A percentile compares a stretch with the other conserved stretches of the same genome.
These are phyloP conservation scores for Pristionchus maxplancki DNA, from an alignment of 2,888 invertebrate genomes.

Conservation along the genomic window DNA sequence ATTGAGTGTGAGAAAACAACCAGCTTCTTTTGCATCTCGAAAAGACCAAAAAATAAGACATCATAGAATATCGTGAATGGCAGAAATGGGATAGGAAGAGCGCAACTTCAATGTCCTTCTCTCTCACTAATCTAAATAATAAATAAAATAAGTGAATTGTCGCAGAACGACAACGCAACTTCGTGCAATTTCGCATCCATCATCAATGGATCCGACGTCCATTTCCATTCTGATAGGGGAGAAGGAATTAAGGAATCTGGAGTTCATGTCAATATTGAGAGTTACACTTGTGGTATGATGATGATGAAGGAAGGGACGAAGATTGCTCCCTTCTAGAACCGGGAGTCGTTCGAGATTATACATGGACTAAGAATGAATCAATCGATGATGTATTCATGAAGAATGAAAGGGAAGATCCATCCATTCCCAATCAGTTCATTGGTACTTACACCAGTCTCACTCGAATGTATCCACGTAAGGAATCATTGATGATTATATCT, in stretches of 20 bases:
- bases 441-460: slow-evolving; percentile 76
- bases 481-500: neutral
- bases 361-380: slow-evolving; percentile 66
- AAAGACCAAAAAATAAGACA: neutral
- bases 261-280: slow-evolving; percentile 69
- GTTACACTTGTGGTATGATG: slow-evolving; percentile 67
- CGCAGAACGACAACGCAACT: neutral
- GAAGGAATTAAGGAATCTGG: slow-evolving; percentile 57
- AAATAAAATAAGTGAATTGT: slow-evolving; percentile 59
- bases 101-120: neutral
- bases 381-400: slow-evolving; percentile 65
- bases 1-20: slow-evolving; percentile 14
- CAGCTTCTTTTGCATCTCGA: neutral
- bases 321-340: slow-evolving; percentile 61
- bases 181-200: neutral
- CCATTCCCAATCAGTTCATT: slow-evolving; percentile 72
- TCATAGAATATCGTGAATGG: neutral
- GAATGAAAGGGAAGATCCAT: slow-evolving; percentile 60
- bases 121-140: slow-evolving; percentile 17
- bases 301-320: too few relatives aligned
- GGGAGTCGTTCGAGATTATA: slow-evolving; percentile 70
- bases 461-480: slow-evolving; percentile 71
- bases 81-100: neutral
- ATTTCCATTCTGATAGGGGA: slow-evolving; percentile 50
- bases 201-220: slow-evolving; percentile 55